Base-by-base conservation (phyloP, 2,888 invertebrate species). In the Sarcophaga rosellei region DNA sequence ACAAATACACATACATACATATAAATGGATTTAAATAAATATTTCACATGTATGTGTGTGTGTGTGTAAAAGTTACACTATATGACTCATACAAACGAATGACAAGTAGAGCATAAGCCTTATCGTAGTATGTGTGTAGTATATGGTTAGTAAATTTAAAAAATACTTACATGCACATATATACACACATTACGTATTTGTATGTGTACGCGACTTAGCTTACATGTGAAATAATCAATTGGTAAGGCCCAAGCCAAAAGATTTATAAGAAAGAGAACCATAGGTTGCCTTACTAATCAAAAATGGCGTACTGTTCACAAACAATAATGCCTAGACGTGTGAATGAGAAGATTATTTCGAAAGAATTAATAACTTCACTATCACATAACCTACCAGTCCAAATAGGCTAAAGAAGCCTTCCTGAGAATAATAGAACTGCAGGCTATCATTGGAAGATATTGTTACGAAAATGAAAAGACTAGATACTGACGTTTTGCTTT, bases 31-130 rank as follows among this genome's bases (percentile, higher is more conserved):
- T 53, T 15, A 53, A 53, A 53, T 53, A 53, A 53, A 53, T 17
- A 53, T 35, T 35, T 53, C 35, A 17, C 45, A 69, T 45, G 25
- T 20, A 61, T 69, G 12, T 20, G 47, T 63, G 15, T 15, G 17
- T 15, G 6, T n/a, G 25, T 65, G 11, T 6, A 65, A 63, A 61
- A 72, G 75, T 75, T 72, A 73, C 72, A 83, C 61, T 65, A 83
- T 73, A 78, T 73, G 68, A 83, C 68, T 78, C 73, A 70, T 81
- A 45, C 74, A 74, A 79, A 79, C 76, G 76, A 82, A 79, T 83
- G 80, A 83, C 82, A 83, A 86, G 76, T 80, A 72, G 73, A 80
- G 76, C 79, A 76, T 80, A 82, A 82, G 75, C 66, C 53, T 81
- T 23, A 47, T 62, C 25, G 53, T 59, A 59, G 61, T 75, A 66